A percentile compares a stretch with the other conserved stretches of the same genome.
phyloP scores from a whole-genome alignment of 2,113 vertebrate species.

The Chascanopsetta lugubris region DNA sequence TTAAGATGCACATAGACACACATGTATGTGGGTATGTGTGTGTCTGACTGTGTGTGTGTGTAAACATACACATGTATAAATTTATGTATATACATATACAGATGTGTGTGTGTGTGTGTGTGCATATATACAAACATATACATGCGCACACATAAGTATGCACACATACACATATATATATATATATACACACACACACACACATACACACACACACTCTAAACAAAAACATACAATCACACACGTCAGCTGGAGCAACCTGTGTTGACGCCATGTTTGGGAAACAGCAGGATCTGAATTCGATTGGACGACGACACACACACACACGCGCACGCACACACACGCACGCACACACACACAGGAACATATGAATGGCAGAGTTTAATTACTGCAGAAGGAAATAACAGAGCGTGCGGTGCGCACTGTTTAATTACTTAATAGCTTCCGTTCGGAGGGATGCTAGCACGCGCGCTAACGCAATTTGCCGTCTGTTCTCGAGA shows the following conservation, averaged over 20 bases:
- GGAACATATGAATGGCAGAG: conserved; percentile 29
- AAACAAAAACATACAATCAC: background rate
- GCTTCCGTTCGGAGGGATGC: conserved; percentile 67
- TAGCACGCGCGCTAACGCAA: conserved; percentile 65
- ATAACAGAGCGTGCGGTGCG: conserved; percentile 30
- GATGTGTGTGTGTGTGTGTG: no score
- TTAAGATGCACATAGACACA: background rate
- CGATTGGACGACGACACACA: conserved; percentile 1
- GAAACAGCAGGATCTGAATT: conserved; percentile 5
- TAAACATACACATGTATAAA: no score
- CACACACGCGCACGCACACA: no score
- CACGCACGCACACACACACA: conserved; percentile 15
- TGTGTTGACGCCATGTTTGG: background rate
- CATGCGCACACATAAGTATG: no score
- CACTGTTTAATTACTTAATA: conserved; percentile 62
- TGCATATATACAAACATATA: background rate
- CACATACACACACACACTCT: background rate
- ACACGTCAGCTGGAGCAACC: no score
- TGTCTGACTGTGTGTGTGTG: no score
- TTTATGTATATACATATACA: no score
- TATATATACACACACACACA: background rate
- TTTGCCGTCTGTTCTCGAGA: conserved; percentile 66
- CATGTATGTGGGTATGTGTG: no score
- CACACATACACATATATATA: no score
- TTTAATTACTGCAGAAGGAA: conserved; percentile 53